These are phyloP conservation scores for Elgonia sp. DNA, from an alignment of 2,888 invertebrate species.

Conservation along the genomic window DNA sequence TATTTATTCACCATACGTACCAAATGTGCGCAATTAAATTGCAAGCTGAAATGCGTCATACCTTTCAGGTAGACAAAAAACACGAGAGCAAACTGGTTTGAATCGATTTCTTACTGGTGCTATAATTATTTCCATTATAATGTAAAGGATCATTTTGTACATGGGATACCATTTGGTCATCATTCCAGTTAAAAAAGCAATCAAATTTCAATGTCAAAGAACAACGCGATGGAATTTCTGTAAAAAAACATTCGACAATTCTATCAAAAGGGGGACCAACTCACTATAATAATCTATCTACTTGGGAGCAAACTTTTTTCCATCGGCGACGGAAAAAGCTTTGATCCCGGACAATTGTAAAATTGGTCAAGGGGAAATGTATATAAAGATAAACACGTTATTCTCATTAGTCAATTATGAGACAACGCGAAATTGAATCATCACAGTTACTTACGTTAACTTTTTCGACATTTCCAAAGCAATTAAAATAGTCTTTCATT, in stretches of 20 bases:
- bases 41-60: slow-evolving; percentile 60
- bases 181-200: slow-evolving; percentile 72
- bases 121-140: slow-evolving; percentile 70
- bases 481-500: no score
- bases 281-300: slow-evolving; percentile 68
- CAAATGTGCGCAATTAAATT: slow-evolving; percentile 51
- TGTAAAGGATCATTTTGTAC: slow-evolving; percentile 68
- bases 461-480: slow-evolving; percentile 66
- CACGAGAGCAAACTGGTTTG: slow-evolving; percentile 67
- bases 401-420: slow-evolving; percentile 56
- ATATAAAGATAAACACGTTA: slow-evolving; percentile 27
- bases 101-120: slow-evolving; percentile 68
- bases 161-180: slow-evolving; percentile 67
- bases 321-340: slow-evolving; percentile 27
- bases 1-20: slow-evolving; percentile 64
- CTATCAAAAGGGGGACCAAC: slow-evolving; percentile 59
- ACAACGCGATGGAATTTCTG: slow-evolving; percentile 54
- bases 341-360: slow-evolving; percentile 17
- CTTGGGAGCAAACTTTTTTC: slow-evolving; percentile 45
- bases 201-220: slow-evolving; percentile 63
- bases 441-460: slow-evolving; percentile 63
- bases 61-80: slow-evolving; percentile 43
- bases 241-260: slow-evolving; percentile 59
- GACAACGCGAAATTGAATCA: slow-evolving; percentile 42
- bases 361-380: neutral